These are phyloP conservation scores for Zapornia atra DNA, from an alignment of 2,113 vertebrate genomes.

Conservation along the genomic window DNA sequence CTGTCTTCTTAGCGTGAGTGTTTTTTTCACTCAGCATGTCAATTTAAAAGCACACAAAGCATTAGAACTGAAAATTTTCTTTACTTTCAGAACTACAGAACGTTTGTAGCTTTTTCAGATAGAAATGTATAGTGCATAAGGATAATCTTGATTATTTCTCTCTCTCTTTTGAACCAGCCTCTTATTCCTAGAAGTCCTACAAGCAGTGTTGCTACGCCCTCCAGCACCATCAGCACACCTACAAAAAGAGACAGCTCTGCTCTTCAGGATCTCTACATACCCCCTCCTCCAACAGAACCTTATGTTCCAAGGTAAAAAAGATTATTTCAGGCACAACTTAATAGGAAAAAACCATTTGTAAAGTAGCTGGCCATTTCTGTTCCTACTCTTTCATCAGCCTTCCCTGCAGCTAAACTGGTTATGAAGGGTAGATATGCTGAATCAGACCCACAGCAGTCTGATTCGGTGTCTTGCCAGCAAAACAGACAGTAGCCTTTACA, in stretches of 20 bases:
- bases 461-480: neutral
- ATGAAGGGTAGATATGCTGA: neutral
- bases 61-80: neutral
- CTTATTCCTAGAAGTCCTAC: slow-evolving; percentile 96
- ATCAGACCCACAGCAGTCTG: neutral
- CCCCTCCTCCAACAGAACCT: slow-evolving; percentile 93
- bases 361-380: neutral
- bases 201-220: slow-evolving; percentile 93
- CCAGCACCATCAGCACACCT: slow-evolving; percentile 95
- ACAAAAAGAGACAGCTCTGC: slow-evolving; percentile 95
- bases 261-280: slow-evolving; percentile 96
- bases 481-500: neutral
- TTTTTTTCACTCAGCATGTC: neutral
- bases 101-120: neutral
- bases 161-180: slow-evolving; percentile 84
- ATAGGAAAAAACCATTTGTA: neutral
- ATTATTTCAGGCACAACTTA: neutral
- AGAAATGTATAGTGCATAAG: neutral
- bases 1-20: neutral
- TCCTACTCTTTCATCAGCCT: neutral
- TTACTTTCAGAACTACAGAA: neutral
- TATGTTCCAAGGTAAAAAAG: slow-evolving; percentile 90
- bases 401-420: neutral
- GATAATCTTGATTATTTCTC: slow-evolving; percentile 61
- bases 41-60: neutral